Base-by-base conservation (phyloP, 2,797 vertebrate genomes). In the Gallinago nigripennis region DNA sequence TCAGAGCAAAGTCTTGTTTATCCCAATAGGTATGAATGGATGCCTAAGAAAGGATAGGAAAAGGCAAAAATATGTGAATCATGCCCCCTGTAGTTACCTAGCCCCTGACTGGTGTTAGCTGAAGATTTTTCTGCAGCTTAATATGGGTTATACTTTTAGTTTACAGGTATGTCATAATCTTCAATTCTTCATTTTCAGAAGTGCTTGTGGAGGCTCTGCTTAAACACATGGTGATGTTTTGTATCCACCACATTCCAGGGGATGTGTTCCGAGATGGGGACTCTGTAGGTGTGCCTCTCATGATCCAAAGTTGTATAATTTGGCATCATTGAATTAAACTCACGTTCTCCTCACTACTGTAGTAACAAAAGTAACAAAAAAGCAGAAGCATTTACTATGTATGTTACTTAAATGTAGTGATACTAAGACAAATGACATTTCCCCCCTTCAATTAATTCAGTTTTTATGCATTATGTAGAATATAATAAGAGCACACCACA, bases 241-340 rank as follows among this genome's bases (percentile, higher is more conserved):
- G n/a, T 68, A 82, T 64, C 46, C 21, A 53, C 7, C 27, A 8
- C 11, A 9, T 70, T 54, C 11, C 53, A 63, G 5, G 6, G 21
- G 4, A 66, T 70, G 31, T 1, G 0, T 39, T 78, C 17, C 14
- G 46, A 45, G 21, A 5, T 3, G 3, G 7, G 7, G 5, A 43
- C 60, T 71, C n/a, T 11, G 2, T 45, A 43, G 31, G 33, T 56
- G 35, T 61, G 5, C 7, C 10, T 89, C 19, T 78, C 57, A 25
- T 79, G 23, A 43, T 41, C 6, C 25, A 63, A 61, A 57, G 4
- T 58, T 15, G 16, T 45, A 41, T 2, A 39, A 9, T 54, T 63
- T 54, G 15, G 1, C 21, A 45, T 21, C 6, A 20, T 0, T 84
- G 33, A 87, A 66, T 70, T 70, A 45, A 60, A 4, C 8, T 57